phyloP scores from a whole-genome alignment of 2,888 invertebrate genomes.

The Nymphalis c-album region DNA sequence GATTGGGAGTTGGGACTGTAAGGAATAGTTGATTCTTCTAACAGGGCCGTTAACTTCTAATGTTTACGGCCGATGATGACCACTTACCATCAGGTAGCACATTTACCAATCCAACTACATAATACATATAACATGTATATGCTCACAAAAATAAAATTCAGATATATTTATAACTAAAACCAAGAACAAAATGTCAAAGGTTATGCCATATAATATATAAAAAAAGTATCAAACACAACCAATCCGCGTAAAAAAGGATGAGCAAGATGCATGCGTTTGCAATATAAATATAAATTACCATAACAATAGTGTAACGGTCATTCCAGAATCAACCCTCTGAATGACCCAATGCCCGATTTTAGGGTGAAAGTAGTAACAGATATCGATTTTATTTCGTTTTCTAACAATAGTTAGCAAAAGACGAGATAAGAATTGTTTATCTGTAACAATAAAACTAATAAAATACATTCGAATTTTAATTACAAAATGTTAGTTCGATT shows the following conservation, averaged over 20 bases:
- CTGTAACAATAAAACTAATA: background rate
- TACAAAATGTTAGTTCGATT: too few species aligned
- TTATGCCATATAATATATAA: background rate
- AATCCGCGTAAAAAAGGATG: background rate
- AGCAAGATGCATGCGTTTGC: constrained; percentile 13
- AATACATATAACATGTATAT: too few species aligned
- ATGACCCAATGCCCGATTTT: constrained; percentile 32
- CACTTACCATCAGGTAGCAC: too few species aligned
- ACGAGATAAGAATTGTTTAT: background rate
- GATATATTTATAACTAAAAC: background rate
- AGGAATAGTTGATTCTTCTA: too few species aligned
- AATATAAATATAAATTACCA: constrained; percentile 23
- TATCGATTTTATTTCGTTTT: constrained; percentile 13
- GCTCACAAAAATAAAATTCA: too few species aligned
- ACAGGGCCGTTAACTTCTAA: too few species aligned
- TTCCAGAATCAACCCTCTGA: constrained; percentile 18
- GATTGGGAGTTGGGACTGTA: too few species aligned
- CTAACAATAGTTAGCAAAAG: background rate
- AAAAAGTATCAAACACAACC: background rate
- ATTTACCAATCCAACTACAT: too few species aligned
- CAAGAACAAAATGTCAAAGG: background rate
- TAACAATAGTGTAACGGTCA: constrained; percentile 36
- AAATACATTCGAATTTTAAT: background rate
- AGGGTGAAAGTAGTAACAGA: constrained; percentile 8
- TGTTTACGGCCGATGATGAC: too few species aligned